These are phyloP conservation scores for Arothron firmamentum DNA, from an alignment of 2,113 vertebrate species.

Conservation along the genomic window DNA sequence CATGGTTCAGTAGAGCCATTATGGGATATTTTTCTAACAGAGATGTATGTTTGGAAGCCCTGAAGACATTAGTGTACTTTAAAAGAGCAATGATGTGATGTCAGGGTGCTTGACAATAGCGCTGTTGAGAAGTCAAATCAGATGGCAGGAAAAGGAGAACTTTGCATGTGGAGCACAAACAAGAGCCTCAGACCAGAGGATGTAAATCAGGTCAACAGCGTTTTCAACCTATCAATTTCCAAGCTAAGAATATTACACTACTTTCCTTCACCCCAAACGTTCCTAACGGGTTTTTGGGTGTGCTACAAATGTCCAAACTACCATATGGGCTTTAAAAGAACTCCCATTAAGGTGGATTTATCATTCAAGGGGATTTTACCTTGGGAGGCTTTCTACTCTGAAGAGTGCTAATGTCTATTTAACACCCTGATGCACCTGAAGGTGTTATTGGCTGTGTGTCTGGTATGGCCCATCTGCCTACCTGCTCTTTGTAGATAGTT, in stretches of 20 bases:
- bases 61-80: neutral
- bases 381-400: conserved; percentile 50
- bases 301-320: conserved; percentile 56
- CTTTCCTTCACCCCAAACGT: too few relatives aligned
- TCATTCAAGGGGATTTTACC: conserved; percentile 58
- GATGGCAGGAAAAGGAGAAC: neutral
- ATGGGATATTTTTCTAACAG: conserved; percentile 3
- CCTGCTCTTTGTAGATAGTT: conserved; percentile 51
- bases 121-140: neutral
- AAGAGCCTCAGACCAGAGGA: conserved; percentile 6
- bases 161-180: neutral
- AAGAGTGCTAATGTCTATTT: conserved; percentile 69
- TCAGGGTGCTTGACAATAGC: neutral
- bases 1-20: conserved; percentile 18
- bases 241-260: neutral
- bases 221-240: conserved; percentile 26
- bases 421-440: conserved; percentile 61
- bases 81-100: neutral
- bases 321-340: conserved; percentile 31
- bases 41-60: conserved; percentile 9
- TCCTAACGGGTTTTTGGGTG: conserved; percentile 33
- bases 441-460: conserved; percentile 53
- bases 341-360: conserved; percentile 42
- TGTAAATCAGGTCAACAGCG: conserved; percentile 17
- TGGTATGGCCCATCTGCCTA: conserved; percentile 59